Conservation (phyloP, 2,113 vertebrate genomes). For the Hassar affinis region DNA sequence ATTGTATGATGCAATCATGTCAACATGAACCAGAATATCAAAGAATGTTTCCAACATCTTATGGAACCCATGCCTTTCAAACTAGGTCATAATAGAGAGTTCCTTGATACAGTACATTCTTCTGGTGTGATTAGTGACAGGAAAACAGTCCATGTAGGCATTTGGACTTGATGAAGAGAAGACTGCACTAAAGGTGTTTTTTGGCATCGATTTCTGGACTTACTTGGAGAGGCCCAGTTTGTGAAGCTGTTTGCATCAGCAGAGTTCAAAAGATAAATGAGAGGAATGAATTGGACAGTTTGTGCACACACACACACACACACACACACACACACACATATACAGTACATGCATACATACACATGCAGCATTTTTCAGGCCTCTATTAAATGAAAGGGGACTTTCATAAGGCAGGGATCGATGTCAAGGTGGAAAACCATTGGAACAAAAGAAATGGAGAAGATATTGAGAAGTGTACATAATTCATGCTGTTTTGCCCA, state of each 20-base stretch:
- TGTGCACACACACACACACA: slow-evolving; percentile 16
- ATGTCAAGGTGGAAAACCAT: slow-evolving; percentile 29
- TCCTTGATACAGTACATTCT: not conserved
- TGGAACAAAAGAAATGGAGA: slow-evolving; percentile 25
- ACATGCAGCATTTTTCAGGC: not conserved
- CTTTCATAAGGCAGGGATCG: slow-evolving; percentile 53
- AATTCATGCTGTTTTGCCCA: slow-evolving; percentile 38
- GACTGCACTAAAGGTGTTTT: not conserved
- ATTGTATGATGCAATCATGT: too few species aligned
- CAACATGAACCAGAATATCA: too few species aligned
- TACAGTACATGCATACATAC: not conserved
- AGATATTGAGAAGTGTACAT: slow-evolving; percentile 53
- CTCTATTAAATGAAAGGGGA: slow-evolving; percentile 25
- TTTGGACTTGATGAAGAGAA: not conserved
- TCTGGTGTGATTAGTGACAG: not conserved
- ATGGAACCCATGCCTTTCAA: too few species aligned
- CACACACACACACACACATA: not conserved
- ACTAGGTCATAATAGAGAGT: not conserved
- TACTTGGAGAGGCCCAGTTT: not conserved
- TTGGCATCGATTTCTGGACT: not conserved
- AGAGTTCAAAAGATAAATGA: slow-evolving; percentile 45
- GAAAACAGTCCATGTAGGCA: not conserved
- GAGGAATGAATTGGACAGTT: not conserved
- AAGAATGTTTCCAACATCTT: too few species aligned
- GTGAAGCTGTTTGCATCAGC: slow-evolving; percentile 38